These are phyloP conservation scores for Pseudachorutes palmiensis DNA, from an alignment of 1,140 invertebrate species.

Conservation along the genomic window DNA sequence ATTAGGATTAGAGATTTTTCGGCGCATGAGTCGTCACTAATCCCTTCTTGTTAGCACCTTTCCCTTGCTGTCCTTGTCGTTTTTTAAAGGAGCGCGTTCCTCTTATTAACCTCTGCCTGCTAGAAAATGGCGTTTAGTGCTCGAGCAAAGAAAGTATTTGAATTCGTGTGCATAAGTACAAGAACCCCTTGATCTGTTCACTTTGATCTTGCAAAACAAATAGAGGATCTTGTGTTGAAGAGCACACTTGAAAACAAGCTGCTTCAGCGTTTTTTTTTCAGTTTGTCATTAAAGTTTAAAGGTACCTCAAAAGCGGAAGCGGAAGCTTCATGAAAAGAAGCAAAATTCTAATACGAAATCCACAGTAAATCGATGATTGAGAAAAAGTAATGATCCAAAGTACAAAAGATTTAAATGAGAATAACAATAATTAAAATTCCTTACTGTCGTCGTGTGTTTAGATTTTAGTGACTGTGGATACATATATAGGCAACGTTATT, in stretches of 20 bases:
- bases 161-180: not conserved
- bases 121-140: too few species aligned
- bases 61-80: too few species aligned
- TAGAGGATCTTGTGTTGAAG: not conserved
- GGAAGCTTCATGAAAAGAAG: not conserved
- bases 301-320: not conserved
- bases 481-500: too few species aligned
- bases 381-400: constrained; percentile 8
- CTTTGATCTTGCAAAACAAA: not conserved
- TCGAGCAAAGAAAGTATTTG: too few species aligned
- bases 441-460: not conserved
- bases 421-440: constrained; percentile 3
- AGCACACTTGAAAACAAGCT: not conserved
- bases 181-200: not conserved
- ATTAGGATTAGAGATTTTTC: too few species aligned
- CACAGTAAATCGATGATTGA: too few species aligned
- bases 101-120: too few species aligned
- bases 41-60: too few species aligned
- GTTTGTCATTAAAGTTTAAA: not conserved
- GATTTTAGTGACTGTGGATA: too few species aligned
- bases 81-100: too few species aligned
- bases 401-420: not conserved
- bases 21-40: too few species aligned
- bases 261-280: not conserved
- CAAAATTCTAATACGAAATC: not conserved